Evolutionary conservation across 2,888 invertebrate species (phyloP).

Genomic region (Dilophus febrilis): DNA sequence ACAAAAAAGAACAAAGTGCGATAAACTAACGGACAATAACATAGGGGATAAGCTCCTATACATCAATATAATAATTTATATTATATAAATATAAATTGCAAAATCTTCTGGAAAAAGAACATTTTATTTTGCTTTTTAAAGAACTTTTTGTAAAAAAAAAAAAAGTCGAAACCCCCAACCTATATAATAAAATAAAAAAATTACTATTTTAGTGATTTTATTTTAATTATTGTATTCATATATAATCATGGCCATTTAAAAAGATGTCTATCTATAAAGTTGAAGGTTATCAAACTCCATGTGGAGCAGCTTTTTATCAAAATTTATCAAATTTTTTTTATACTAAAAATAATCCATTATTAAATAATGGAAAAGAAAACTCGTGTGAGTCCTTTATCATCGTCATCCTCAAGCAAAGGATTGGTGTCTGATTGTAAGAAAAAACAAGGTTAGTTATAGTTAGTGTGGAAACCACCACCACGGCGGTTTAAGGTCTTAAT

Average conservation of each 20-base stretch:
- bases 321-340: slow-evolving; percentile 10
- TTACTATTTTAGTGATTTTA: neutral
- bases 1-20: too few relatives aligned
- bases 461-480: too few relatives aligned
- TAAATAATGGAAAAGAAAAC: slow-evolving; percentile 56
- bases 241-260: slow-evolving; percentile 32
- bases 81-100: too few relatives aligned
- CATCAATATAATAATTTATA: too few relatives aligned
- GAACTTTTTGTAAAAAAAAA: too few relatives aligned
- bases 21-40: too few relatives aligned
- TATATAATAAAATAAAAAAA: slow-evolving; percentile 3
- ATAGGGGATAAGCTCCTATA: too few relatives aligned
- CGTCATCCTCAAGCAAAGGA: slow-evolving; percentile 52
- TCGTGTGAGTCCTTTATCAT: slow-evolving; percentile 48
- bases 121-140: too few relatives aligned
- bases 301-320: slow-evolving; percentile 25
- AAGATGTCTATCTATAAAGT: slow-evolving; percentile 27
- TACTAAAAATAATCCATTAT: neutral
- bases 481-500: neutral
- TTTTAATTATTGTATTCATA: neutral
- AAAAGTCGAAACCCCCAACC: too few relatives aligned
- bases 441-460: slow-evolving; percentile 52
- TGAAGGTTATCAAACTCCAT: slow-evolving; percentile 24
- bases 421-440: slow-evolving; percentile 57
- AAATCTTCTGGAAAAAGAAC: too few relatives aligned